Percentiles rank a stretch among this genome's conserved stretches.
phyloP scores from a whole-genome alignment of 2,113 vertebrate genomes.

The Percina caprodes region DNA sequence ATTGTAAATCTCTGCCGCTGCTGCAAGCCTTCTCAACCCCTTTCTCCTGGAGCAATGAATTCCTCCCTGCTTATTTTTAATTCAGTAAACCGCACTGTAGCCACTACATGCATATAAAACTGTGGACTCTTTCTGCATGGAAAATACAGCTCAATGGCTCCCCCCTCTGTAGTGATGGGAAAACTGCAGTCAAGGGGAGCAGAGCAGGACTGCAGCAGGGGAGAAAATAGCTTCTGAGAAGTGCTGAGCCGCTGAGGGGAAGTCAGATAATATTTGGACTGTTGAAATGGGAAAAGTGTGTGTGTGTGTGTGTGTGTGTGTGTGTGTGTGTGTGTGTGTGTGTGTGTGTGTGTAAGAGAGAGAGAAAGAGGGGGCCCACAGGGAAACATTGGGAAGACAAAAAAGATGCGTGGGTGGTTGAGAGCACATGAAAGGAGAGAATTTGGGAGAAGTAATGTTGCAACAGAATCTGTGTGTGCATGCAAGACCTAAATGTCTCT shows the following conservation, averaged over 20 bases:
- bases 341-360: constrained; percentile 20
- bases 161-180: constrained; percentile 46
- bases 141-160: constrained; percentile 60
- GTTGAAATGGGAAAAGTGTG: constrained; percentile 74
- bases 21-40: constrained; percentile 45
- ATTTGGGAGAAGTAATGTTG: constrained; percentile 44
- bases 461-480: constrained; percentile 34
- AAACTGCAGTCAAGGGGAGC: constrained; percentile 39
- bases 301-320: constrained; percentile 58
- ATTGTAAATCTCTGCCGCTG: constrained; percentile 54
- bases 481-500: constrained; percentile 11
- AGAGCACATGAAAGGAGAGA: constrained; percentile 57
- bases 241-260: constrained; percentile 68
- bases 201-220: neutral
- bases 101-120: constrained; percentile 67
- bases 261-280: constrained; percentile 76
- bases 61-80: constrained; percentile 69
- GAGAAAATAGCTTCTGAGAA: constrained; percentile 26
- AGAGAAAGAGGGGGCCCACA: constrained; percentile 39
- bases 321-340: constrained; percentile 57
- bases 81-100: constrained; percentile 67
- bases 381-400: constrained; percentile 64
- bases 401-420: constrained; percentile 70
- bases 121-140: neutral
- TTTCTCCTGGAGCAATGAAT: constrained; percentile 51